Base-by-base conservation (phyloP, 1,140 invertebrate species). In the Papilio machaon region DNA sequence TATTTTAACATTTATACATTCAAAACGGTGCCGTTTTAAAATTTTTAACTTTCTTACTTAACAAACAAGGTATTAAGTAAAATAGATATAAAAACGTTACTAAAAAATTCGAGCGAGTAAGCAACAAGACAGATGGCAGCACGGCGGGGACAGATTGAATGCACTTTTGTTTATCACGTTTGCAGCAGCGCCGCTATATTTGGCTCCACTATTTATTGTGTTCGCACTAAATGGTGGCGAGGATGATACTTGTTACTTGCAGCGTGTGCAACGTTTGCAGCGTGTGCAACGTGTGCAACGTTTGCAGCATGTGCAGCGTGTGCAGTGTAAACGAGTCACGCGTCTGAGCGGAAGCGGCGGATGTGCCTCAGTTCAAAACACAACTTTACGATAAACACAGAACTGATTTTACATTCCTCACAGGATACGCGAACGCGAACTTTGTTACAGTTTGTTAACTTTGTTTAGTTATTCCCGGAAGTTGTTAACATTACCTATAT, bases 121-220 rank as follows among this genome's bases (percentile, higher is more conserved):
- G 75, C 74, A 19, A 81, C 60, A 64, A 82, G 70, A 67, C 58
- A 30, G 77, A 83, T 38, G 58, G 58, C 60, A 78, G 81, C 54
- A 64, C 49, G 38, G 74, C 46, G 70, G 84, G 82, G 84, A 87
- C 83, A 82, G 83, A 85, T 85, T 85, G 84, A 87, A 82, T 81
- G 52, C 74, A 19, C 49, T 64, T 81, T 84, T 84, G 86, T 88
- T 88, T 88, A 86, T 83, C 54, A 35, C 49, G 67, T 76, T 35
- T 46, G 79, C 64, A 73, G 30, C 64, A 30, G 64, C 60, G 46
- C 38, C 23, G 76, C 84, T 82, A 82, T 85, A 76, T 82, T 83
- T 82, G 83, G 83, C 75, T 19, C 73, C 47, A 43, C 75, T 83
- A 85, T 83, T 83, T 82, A 81, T 85, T 83, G 84, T 52, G 67